These are phyloP conservation scores for Nematolebias whitei DNA, from an alignment of 2,113 vertebrate genomes.

Conservation along the genomic window DNA sequence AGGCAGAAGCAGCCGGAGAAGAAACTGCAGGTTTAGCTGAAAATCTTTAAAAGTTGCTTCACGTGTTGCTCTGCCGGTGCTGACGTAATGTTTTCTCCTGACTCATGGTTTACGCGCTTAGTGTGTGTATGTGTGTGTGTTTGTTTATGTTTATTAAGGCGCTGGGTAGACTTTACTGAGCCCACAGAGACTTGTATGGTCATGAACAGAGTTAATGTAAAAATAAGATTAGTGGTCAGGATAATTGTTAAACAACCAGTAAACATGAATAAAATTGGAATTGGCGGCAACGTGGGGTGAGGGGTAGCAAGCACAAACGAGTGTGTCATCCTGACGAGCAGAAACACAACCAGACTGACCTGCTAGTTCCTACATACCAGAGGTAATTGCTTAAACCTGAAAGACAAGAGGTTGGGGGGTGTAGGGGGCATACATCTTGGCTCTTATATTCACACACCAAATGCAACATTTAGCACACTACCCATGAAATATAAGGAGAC, in stretches of 20 bases:
- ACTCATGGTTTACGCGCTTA: slow-evolving; percentile 1
- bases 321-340: background rate
- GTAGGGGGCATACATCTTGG: background rate
- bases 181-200: background rate
- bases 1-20: background rate
- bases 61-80: background rate
- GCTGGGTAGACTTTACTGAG: background rate
- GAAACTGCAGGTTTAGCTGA: background rate
- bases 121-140: slow-evolving; percentile 5
- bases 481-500: background rate
- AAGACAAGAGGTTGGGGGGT: slow-evolving; percentile 16
- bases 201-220: background rate
- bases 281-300: background rate
- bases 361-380: slow-evolving; percentile 54
- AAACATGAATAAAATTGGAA: background rate
- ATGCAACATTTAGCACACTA: background rate
- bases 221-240: background rate
- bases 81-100: slow-evolving; percentile 15
- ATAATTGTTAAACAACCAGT: background rate
- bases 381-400: slow-evolving; percentile 51
- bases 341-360: slow-evolving; percentile 38
- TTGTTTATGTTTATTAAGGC: background rate
- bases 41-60: background rate
- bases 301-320: background rate
- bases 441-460: background rate